phyloP scores from a whole-genome alignment of 2,113 vertebrate genomes.

The Rostratula benghalensis region DNA sequence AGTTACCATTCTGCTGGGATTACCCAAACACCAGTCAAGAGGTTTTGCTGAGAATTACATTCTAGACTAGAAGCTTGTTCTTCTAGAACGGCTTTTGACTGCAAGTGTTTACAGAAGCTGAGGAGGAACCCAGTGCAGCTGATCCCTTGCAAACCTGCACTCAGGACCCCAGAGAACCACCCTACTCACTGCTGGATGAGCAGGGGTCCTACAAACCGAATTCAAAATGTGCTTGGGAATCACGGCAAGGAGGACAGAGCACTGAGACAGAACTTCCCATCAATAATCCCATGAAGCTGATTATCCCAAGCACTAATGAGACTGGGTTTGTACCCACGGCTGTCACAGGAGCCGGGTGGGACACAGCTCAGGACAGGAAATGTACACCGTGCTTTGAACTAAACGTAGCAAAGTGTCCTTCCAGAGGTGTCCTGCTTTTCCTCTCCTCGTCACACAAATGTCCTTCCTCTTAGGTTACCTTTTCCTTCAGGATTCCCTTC shows the following conservation, averaged over 20 bases:
- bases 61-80: no score
- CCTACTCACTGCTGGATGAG: background rate
- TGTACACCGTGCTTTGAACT: background rate
- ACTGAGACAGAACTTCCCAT: background rate
- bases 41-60: no score
- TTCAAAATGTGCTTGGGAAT: background rate
- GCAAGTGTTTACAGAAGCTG: background rate
- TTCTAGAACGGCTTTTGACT: background rate
- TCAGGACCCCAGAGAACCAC: accelerated
- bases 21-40: accelerated
- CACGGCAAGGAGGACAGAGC: background rate
- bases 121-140: background rate
- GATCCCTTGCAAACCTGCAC: background rate
- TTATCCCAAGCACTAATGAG: background rate
- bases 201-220: background rate
- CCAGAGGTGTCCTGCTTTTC: background rate
- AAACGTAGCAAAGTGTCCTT: background rate
- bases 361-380: background rate
- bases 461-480: background rate
- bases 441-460: background rate
- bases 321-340: accelerated
- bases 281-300: background rate
- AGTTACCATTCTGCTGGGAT: accelerated
- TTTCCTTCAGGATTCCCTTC: background rate
- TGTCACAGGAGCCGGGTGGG: background rate